phyloP scores from a whole-genome alignment of 1,140 invertebrate species.

The Trachymyrmex cornetzi region DNA sequence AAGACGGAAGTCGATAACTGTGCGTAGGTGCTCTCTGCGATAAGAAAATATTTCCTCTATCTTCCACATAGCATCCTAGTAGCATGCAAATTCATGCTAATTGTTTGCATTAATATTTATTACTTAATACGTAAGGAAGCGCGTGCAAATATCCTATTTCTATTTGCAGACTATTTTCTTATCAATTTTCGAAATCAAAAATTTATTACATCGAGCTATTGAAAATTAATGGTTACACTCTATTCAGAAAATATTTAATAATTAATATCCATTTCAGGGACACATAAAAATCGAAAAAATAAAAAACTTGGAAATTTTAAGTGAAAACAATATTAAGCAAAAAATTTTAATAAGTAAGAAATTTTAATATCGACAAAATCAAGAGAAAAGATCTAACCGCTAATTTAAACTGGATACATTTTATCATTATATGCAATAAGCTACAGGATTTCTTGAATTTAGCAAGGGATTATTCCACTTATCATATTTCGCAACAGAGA shows the following conservation, averaged over 20 bases:
- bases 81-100: conserved; percentile 4
- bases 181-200: background rate
- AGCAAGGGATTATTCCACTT: conserved; percentile 15
- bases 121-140: background rate
- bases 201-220: conserved; percentile 1
- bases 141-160: background rate
- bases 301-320: background rate
- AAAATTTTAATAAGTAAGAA: background rate
- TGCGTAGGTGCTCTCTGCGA: background rate
- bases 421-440: background rate
- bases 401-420: background rate
- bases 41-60: conserved; percentile 21
- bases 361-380: background rate
- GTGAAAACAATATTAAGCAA: too few species aligned
- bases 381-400: background rate
- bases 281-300: background rate
- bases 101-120: background rate
- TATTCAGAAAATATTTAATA: background rate
- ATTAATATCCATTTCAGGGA: background rate
- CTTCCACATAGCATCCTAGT: background rate
- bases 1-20: conserved; percentile 4
- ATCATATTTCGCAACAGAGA: background rate
- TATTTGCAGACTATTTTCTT: background rate
- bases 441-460: background rate
- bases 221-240: background rate